phyloP scores from a whole-genome alignment of 2,797 vertebrate species.

The Pseudochirops cupreus region DNA sequence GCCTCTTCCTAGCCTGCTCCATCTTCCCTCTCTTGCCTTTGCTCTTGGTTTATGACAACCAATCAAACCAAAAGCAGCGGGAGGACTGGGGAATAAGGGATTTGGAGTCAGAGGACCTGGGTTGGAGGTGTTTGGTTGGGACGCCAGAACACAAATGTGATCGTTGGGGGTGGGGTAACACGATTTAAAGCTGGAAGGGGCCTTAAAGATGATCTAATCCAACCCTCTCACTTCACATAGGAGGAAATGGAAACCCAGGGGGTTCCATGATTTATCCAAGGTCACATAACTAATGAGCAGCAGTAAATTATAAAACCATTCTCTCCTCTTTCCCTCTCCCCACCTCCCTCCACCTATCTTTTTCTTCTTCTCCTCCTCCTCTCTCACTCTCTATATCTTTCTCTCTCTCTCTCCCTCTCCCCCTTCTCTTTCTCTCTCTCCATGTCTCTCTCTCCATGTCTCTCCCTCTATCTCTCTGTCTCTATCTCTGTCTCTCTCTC shows the following conservation, averaged over 20 bases:
- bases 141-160: background rate
- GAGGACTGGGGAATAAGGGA: background rate
- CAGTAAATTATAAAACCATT: background rate
- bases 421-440: background rate
- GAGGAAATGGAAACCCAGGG: background rate
- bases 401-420: background rate
- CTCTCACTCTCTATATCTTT: accelerated
- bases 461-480: too few relatives aligned
- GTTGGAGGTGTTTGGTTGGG: background rate
- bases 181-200: background rate
- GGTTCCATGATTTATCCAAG: background rate
- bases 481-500: background rate
- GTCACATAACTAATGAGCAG: background rate
- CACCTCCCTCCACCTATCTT: accelerated
- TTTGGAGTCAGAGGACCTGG: background rate
- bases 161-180: background rate
- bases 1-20: background rate
- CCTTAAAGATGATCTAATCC: background rate
- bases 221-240: background rate
- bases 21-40: background rate
- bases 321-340: background rate
- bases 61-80: background rate
- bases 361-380: too few relatives aligned
- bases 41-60: background rate
- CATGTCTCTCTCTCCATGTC: too few relatives aligned